These are phyloP conservation scores for Cryptus armator DNA, from an alignment of 2,888 invertebrate genomes.

Conservation along the genomic window DNA sequence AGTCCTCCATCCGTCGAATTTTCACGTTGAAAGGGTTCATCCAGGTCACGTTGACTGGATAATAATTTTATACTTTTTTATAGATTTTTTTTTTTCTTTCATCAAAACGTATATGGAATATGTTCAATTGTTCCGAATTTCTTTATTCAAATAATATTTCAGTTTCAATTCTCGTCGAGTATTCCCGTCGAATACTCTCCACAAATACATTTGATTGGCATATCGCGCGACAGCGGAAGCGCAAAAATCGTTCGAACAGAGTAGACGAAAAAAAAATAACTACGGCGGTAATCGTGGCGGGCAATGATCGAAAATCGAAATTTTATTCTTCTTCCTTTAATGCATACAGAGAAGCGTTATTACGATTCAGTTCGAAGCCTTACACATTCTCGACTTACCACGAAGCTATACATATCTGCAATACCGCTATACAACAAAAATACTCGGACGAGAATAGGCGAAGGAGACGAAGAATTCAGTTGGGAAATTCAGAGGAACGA, in stretches of 20 bases:
- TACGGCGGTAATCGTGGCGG: slow-evolving; percentile 17
- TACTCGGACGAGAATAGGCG: slow-evolving; percentile 86
- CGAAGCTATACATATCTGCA: slow-evolving; percentile 93
- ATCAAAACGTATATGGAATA: neutral
- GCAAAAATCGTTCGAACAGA: neutral
- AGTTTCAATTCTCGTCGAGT: neutral
- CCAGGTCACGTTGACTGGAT: neutral
- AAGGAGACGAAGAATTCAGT: slow-evolving; percentile 69
- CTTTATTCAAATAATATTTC: slow-evolving; percentile 42
- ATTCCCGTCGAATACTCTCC: slow-evolving; percentile 8
- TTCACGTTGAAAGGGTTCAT: slow-evolving; percentile 37
- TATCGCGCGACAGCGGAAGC: neutral
- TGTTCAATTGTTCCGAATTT: neutral
- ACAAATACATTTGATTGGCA: slow-evolving; percentile 5
- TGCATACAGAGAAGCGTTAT: slow-evolving; percentile 89
- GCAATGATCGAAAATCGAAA: slow-evolving; percentile 39
- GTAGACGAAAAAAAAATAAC: slow-evolving; percentile 14
- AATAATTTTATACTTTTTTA: slow-evolving; percentile 18
- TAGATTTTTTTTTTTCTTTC: neutral
- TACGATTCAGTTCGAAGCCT: slow-evolving; percentile 94
- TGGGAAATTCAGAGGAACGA: slow-evolving; percentile 62
- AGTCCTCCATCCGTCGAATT: slow-evolving; percentile 31
- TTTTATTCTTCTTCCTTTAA: slow-evolving; percentile 16
- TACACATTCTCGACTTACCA: slow-evolving; percentile 92
- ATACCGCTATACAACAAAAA: slow-evolving; percentile 94